phyloP scores from a whole-genome alignment of 2,797 vertebrate species.

The Takifugu ocellatus region DNA sequence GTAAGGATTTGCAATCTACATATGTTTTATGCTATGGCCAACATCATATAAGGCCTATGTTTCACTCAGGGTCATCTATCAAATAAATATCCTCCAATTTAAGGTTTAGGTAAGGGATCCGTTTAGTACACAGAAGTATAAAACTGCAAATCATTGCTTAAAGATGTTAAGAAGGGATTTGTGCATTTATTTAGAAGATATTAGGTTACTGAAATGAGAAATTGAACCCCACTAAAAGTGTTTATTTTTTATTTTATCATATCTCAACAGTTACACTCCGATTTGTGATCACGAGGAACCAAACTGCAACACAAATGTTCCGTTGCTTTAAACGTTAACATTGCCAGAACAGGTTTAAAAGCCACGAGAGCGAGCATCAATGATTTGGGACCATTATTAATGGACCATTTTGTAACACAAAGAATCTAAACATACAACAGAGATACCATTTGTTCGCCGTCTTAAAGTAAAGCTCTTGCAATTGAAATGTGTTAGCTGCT shows the following conservation, averaged over 20 bases:
- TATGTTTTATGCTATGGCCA: conserved; percentile 61
- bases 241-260: conserved; percentile 2
- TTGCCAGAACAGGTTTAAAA: conserved; percentile 3
- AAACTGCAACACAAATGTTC: neutral
- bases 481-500: neutral
- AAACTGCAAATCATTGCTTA: conserved; percentile 43
- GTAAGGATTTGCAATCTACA: conserved; percentile 50
- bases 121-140: conserved; percentile 47
- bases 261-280: conserved; percentile 28
- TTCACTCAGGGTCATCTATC: conserved; percentile 76
- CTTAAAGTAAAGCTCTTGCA: conserved; percentile 10
- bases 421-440: neutral
- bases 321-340: too few relatives aligned
- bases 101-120: conserved; percentile 60
- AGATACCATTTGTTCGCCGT: neutral
- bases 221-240: conserved; percentile 6
- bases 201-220: conserved; percentile 36
- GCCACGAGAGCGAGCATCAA: neutral
- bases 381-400: conserved; percentile 10
- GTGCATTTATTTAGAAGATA: conserved; percentile 34
- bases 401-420: conserved; percentile 19
- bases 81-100: conserved; percentile 59
- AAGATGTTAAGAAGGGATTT: conserved; percentile 62
- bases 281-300: conserved; percentile 50
- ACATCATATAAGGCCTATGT: conserved; percentile 62